Evolutionary conservation across 2,113 vertebrate species (phyloP), one percentile per base, ranked within the genome.

Genomic region (Corvus cornix): DNA sequence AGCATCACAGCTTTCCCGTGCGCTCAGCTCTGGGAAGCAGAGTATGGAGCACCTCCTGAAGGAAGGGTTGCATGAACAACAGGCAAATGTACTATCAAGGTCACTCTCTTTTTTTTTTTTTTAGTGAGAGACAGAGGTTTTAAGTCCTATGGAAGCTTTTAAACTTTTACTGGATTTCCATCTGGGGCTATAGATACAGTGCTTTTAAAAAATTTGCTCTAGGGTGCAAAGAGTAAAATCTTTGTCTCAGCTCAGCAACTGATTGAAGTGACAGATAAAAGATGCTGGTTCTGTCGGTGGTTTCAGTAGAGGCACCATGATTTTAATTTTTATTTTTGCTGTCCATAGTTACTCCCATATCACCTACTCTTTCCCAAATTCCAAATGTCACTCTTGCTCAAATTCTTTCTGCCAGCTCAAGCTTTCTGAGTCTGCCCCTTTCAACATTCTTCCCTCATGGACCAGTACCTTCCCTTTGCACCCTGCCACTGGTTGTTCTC

Each of bases 331-430:
- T 56, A 70, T 90, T 94, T 95, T 96, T 95, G 70, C 60, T 31
- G 70, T 84, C 59, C 55, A 59, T 58, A 44, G 51, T 83, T 77
- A 80, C 21, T 96, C 33, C 59, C 63, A 56, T 90, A 74, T 63
- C 87, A 91, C 90, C 82, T 93, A 63, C 84, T 80, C 53, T 87
- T 95, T 91, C 69, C 63, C 63, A 79, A 52, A 85, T 93, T 90
- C 63, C 53, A 83, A 83, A 87, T 90, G 48, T 81, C 68, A 80
- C 3, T 74, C 76, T 89, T 70, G 33, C n/a, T 85, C 27, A 44
- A 67, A 70, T 76, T 88, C 56, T 46, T 91, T 84, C 78, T 84
- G 14, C 22, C 78, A 62, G 1, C 26, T 68, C 48, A 78, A 81
- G 58, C 30, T 73, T 89, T 87, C 64, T 73, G 39, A 73, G 21